phyloP scores from a whole-genome alignment of 2,888 invertebrate species.

The Hyposoter didymator region DNA sequence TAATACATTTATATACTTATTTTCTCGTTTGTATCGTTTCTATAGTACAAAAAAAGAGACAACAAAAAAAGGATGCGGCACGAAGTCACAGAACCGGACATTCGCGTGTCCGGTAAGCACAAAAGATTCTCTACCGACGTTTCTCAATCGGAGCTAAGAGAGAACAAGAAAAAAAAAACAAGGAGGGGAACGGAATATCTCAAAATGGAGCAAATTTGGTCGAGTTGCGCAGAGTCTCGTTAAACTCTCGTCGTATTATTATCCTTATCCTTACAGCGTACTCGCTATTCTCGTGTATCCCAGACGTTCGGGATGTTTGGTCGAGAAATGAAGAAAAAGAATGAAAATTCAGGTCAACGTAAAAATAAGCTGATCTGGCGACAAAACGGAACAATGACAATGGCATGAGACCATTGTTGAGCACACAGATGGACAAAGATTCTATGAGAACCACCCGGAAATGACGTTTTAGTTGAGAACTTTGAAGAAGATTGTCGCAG shows the following conservation, averaged over 20 bases:
- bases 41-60: background rate
- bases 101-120: slow-evolving; percentile 39
- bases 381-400: slow-evolving; percentile 6
- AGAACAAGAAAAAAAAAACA: slow-evolving; percentile 15
- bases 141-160: slow-evolving; percentile 25
- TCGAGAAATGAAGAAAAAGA: slow-evolving; percentile 3
- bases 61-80: slow-evolving; percentile 7
- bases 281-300: slow-evolving; percentile 2
- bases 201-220: background rate
- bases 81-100: slow-evolving; percentile 23
- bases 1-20: slow-evolving; percentile 1
- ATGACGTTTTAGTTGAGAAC: background rate
- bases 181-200: slow-evolving; percentile 17
- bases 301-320: background rate
- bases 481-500: background rate
- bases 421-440: background rate
- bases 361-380: slow-evolving; percentile 2
- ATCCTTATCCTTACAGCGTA: background rate
- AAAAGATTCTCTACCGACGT: slow-evolving; percentile 50
- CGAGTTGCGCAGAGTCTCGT: slow-evolving; percentile 13
- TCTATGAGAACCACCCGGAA: background rate
- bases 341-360: background rate
- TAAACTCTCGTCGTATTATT: slow-evolving; percentile 19
- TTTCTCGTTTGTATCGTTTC: slow-evolving; percentile 28
- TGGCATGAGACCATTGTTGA: background rate